Base-by-base conservation (phyloP, 1,140 invertebrate species). In the Physella acuta region DNA sequence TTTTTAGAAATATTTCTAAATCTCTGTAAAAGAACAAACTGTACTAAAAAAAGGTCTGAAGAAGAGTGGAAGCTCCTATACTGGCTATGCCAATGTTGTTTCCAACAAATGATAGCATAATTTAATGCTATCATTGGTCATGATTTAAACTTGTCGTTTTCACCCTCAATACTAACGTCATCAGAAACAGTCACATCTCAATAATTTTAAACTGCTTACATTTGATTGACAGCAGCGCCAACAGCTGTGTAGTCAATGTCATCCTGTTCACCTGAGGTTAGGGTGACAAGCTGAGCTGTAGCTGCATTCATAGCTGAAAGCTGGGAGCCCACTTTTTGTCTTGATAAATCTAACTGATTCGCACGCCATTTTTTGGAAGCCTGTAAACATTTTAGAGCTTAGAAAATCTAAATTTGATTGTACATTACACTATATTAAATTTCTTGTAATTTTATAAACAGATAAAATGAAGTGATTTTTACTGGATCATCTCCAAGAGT, bases 281-380 rank as follows among this genome's bases (percentile, higher is more conserved):
- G 86, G 0, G 95, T 97, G n/a, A 99, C 94, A 8, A 99, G 91
- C 84, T 98, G 94, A 17, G 97, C 97, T 0, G 97, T 99, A 49
- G 97, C 97, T 0, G 96, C 97, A 87, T 96, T 99, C 95, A 99
- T 99, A 37, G 96, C 96, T 16, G 96, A 97, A 76, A 99, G 92
- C 84, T 99, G 94, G 39, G 94, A 94, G 39, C 93, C 93, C 26
- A 99, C 93, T 77, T 93, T 95, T 85, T 99, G 95, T 80, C 96
- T 95, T 81, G 95, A 95, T 17, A 95, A 93, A 83, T 98, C 97
- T 80, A 98, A 69, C 63, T 79, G 78, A 68, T 85, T 92, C 79
- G 96, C 93, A 82, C 94, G 94, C 94, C 95, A 97, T 87, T 94
- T 92, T 72, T 93, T 88, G 0, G 93, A 94, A 1, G 92, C 91